Evolutionary conservation across 2,888 invertebrate species (phyloP), one percentile per base, ranked within the genome.

Genomic region (Cactoblastis cactorum): DNA sequence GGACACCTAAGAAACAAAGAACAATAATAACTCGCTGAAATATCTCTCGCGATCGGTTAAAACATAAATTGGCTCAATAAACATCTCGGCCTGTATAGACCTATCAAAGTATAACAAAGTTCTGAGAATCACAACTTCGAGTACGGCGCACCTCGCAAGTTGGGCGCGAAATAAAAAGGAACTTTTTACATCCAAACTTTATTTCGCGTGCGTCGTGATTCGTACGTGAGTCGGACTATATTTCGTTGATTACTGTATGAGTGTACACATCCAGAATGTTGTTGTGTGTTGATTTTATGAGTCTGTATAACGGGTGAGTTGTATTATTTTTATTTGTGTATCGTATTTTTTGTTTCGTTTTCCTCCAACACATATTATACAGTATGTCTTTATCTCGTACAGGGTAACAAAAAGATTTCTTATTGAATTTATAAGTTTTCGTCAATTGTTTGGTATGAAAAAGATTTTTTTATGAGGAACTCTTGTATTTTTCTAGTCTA

Each of bases 111-210:
- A 41, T 34, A 49, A 39, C 18, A 28, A 39, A 39, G 34, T 22
- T 19, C 19, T 19, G 28, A 32, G 49, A 49, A 41, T 49, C 34
- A 39, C 41, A 39, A 41, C 18, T 39, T 22, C 33, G 39, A 41
- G 41, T 49, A 49, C 49, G 41, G 32, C 34, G 14, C 18, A 39
- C 34, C 39, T 28, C 32, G 33, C 49, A 41, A 41, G 49, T 41
- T 49, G 5, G 49, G 73, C 69, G 71, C 67, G 77, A 71, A 80
- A 85, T 87, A 85, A 88, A 90, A 85, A 80, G 71, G 65, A 90
- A 90, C 85, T 90, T 90, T 90, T 90, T 86, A 89, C 90, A 90
- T 90, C 90, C 87, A 84, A 90, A 90, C 87, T 90, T 90, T 86
- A 78, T 77, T 83, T 71, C 73, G 69, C 71, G 63, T 70, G 63